These are phyloP conservation scores for Leucoptera coffeella DNA, from an alignment of 2,888 invertebrate species.

Conservation along the genomic window DNA sequence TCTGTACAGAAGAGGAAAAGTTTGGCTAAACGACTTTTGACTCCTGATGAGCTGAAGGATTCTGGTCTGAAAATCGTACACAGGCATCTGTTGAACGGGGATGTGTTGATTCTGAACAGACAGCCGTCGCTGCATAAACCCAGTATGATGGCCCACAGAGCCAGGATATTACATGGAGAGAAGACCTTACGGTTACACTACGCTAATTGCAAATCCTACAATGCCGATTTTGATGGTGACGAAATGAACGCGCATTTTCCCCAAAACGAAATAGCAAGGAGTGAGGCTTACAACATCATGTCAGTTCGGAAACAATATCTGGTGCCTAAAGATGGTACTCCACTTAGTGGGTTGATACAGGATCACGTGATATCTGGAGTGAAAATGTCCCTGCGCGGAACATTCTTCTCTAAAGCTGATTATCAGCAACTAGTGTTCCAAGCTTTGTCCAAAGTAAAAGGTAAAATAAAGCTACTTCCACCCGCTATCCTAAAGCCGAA, in stretches of 20 bases:
- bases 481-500: slow-evolving; percentile 87
- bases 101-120: slow-evolving; percentile 87
- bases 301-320: slow-evolving; percentile 86
- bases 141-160: slow-evolving; percentile 97
- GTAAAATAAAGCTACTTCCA: slow-evolving; percentile 65
- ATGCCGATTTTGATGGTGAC: slow-evolving; percentile 99
- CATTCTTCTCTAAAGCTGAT: slow-evolving; percentile 75
- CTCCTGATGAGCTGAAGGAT: slow-evolving; percentile 56
- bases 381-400: slow-evolving; percentile 77
- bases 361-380: slow-evolving; percentile 97
- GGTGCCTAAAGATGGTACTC: slow-evolving; percentile 98
- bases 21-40: slow-evolving; percentile 73
- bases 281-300: slow-evolving; percentile 84
- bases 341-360: slow-evolving; percentile 94
- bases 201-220: slow-evolving; percentile 98
- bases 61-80: slow-evolving; percentile 71
- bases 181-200: slow-evolving; percentile 95
- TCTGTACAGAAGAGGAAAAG: slow-evolving; percentile 65
- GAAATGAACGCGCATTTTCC: slow-evolving; percentile 99
- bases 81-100: slow-evolving; percentile 89
- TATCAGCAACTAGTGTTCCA: slow-evolving; percentile 90
- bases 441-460: slow-evolving; percentile 62
- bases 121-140: slow-evolving; percentile 97
- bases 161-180: slow-evolving; percentile 83
- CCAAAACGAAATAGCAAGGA: slow-evolving; percentile 85